Evolutionary conservation across 2,888 invertebrate genomes (phyloP).

Genomic region (Dichetophora obliterata): DNA sequence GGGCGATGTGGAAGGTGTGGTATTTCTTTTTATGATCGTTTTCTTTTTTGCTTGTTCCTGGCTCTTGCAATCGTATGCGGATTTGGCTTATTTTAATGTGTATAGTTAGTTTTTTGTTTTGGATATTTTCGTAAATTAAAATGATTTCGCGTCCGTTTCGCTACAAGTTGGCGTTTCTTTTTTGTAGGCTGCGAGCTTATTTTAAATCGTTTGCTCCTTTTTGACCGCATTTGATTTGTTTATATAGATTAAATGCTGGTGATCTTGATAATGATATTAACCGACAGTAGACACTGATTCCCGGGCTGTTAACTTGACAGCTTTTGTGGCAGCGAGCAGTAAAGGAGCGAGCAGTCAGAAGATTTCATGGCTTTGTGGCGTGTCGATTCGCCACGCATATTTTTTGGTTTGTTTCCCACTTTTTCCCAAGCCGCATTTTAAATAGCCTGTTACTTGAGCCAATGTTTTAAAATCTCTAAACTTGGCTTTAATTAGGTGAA

Average conservation of each 20-base stretch:
- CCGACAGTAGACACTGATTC: constrained; percentile 50
- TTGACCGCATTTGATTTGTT: constrained; percentile 61
- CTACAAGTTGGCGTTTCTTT: constrained; percentile 22
- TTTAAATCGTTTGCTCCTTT: constrained; percentile 46
- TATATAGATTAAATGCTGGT: constrained; percentile 67
- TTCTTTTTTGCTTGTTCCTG: too few relatives aligned
- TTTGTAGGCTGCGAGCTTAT: not conserved
- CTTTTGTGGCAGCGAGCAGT: constrained; percentile 46
- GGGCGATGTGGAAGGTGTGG: constrained; percentile 11
- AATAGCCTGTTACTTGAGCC: not conserved
- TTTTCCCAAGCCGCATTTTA: not conserved
- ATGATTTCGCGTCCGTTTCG: constrained; percentile 28
- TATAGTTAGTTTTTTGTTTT: constrained; percentile 4
- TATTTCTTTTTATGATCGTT: not conserved
- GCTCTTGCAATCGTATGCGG: not conserved
- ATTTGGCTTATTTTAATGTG: not conserved
- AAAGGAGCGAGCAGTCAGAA: not conserved
- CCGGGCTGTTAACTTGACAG: constrained; percentile 65
- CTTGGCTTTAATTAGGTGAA: constrained; percentile 54
- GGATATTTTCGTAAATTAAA: constrained; percentile 33
- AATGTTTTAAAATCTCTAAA: constrained; percentile 44
- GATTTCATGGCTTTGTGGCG: too few relatives aligned
- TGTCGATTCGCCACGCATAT: too few relatives aligned
- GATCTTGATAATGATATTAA: constrained; percentile 68
- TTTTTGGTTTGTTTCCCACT: not conserved